These are phyloP conservation scores for Drosophila simulans DNA, from an alignment of 1,140 invertebrate genomes.

Conservation along the genomic window DNA sequence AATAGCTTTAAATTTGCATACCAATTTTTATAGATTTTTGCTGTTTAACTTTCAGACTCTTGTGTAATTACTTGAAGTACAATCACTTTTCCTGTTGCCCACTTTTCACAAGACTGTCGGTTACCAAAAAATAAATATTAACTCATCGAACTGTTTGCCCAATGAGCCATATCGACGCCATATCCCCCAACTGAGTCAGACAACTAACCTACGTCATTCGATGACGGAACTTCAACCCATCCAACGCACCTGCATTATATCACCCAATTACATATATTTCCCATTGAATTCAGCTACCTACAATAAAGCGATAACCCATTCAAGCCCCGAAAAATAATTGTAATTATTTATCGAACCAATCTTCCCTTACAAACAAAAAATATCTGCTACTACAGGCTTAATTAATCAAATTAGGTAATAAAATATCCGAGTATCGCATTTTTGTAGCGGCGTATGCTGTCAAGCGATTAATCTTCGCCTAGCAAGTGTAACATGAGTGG, in stretches of 20 bases:
- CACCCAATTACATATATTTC: conserved; percentile 38
- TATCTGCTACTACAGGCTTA: conserved; percentile 13
- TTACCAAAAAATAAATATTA: conserved; percentile 16
- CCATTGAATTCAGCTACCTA: conserved; percentile 16
- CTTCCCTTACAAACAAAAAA: conserved; percentile 11
- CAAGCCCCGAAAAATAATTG: conserved; percentile 40
- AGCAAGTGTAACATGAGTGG: conserved; percentile 73
- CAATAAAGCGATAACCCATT: not conserved
- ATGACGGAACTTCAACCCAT: conserved; percentile 20
- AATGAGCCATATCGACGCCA: conserved; percentile 36
- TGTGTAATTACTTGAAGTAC: not conserved
- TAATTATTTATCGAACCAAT: conserved; percentile 49
- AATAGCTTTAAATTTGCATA: conserved; percentile 1
- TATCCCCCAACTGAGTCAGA: conserved; percentile 17
- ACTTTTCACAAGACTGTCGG: conserved; percentile 24
- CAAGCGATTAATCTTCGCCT: conserved; percentile 64
- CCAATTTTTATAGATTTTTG: not conserved
- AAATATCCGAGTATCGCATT: conserved; percentile 27
- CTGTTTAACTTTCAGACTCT: too few relatives aligned
- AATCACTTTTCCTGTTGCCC: not conserved
- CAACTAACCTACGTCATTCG: conserved; percentile 30
- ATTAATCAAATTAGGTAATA: conserved; percentile 74
- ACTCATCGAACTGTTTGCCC: conserved; percentile 46
- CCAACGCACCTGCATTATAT: conserved; percentile 43
- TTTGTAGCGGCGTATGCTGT: conserved; percentile 14